Evolutionary conservation across 2,888 invertebrate species (phyloP).

Genomic region (Pardosa pseudoannulata): DNA sequence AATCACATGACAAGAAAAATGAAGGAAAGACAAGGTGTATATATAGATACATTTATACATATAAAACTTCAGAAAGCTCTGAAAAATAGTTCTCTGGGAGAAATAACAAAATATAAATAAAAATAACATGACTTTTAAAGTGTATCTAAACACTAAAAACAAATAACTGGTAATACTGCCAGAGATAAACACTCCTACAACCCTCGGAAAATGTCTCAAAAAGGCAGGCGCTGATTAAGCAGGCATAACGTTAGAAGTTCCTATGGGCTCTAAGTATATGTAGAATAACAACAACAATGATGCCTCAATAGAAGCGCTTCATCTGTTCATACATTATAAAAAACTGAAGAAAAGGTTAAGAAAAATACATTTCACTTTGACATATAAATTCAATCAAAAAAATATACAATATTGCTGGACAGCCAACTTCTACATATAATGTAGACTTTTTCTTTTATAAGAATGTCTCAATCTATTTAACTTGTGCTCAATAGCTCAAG

Average conservation of each 20-base stretch:
- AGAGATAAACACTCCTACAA: conserved; percentile 32
- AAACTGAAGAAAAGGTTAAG: conserved; percentile 80
- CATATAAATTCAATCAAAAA: no score
- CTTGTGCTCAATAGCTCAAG: no score
- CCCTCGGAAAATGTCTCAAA: conserved; percentile 25
- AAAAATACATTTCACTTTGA: no score
- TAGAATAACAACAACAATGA: neutral
- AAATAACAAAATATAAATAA: conserved; percentile 67
- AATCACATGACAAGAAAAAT: conserved; percentile 51
- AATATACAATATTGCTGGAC: no score
- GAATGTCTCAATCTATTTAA: no score
- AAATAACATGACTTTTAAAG: conserved; percentile 48
- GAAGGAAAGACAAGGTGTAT: conserved; percentile 38
- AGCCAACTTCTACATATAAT: no score
- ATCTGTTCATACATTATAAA: conserved; percentile 95
- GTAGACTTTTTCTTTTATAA: no score
- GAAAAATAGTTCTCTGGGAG: conserved; percentile 45
- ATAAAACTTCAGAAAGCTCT: conserved; percentile 56
- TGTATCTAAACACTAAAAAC: conserved; percentile 30
- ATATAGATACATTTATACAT: conserved; percentile 36
- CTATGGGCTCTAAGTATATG: conserved; percentile 22
- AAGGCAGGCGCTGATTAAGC: conserved; percentile 38
- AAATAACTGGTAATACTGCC: conserved; percentile 47
- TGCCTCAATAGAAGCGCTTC: conserved; percentile 83
- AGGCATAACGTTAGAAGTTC: conserved; percentile 40